phyloP scores from a whole-genome alignment of 2,113 vertebrate genomes.

The Mastomys coucha region DNA sequence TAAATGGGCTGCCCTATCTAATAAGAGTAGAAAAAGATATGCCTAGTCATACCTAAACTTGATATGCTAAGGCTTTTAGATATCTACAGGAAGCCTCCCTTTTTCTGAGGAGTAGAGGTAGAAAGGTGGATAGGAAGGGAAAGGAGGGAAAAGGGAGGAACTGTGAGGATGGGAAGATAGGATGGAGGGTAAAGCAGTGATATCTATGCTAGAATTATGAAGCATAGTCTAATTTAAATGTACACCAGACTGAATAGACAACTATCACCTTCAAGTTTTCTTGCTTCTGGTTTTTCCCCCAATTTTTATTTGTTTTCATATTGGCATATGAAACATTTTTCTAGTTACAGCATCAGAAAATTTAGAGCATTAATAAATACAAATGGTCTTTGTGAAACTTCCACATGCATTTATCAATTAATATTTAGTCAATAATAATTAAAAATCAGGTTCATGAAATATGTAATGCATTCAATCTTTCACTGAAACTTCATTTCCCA shows the following conservation, averaged over 20 bases:
- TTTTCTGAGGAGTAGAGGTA: too few species aligned
- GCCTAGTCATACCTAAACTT: too few species aligned
- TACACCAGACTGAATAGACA: not conserved
- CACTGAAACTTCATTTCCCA: not conserved
- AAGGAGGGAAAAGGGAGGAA: too few species aligned
- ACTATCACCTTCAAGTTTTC: not conserved
- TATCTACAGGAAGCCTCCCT: too few species aligned
- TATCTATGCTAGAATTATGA: not conserved
- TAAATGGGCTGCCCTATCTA: too few species aligned
- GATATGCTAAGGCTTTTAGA: too few species aligned
- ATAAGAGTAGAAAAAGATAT: too few species aligned
- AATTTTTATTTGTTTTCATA: not conserved
- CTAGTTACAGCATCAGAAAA: not conserved
- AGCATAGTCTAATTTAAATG: not conserved
- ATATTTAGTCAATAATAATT: not conserved
- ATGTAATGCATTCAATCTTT: not conserved
- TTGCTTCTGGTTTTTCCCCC: too few species aligned
- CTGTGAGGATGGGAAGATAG: too few species aligned
- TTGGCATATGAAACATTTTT: not conserved
- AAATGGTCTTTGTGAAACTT: not conserved
- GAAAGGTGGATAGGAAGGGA: too few species aligned
- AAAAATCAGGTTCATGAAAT: not conserved
- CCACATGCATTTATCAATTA: not conserved
- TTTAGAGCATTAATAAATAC: not conserved
- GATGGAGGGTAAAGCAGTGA: too few species aligned